phyloP scores from a whole-genome alignment of 2,888 invertebrate species.

The Cryptosula pallasiana region DNA sequence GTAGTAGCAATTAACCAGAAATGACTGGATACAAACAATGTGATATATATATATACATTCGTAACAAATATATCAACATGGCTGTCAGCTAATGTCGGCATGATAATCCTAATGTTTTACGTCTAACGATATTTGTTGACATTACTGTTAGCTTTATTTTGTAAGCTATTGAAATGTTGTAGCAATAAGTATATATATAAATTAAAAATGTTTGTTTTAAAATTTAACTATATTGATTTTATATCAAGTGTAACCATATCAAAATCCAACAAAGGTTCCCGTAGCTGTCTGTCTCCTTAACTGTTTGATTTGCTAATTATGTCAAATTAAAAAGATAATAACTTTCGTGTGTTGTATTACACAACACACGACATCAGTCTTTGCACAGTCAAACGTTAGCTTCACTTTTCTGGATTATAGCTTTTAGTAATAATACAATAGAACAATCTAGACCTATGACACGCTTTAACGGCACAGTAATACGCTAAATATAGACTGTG shows the following conservation, averaged over 20 bases:
- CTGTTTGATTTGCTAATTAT: background rate
- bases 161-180: background rate
- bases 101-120: background rate
- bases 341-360: background rate
- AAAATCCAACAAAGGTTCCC: background rate
- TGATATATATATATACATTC: background rate
- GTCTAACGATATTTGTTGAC: background rate
- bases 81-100: background rate
- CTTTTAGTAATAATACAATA: too few species aligned
- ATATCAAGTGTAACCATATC: conserved; percentile 7
- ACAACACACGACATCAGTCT: too few species aligned
- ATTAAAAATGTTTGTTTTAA: background rate
- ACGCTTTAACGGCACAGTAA: too few species aligned
- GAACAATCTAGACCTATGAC: too few species aligned
- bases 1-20: background rate
- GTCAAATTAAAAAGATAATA: conserved; percentile 20
- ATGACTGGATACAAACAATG: background rate
- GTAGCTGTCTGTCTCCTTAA: background rate
- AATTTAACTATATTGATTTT: conserved; percentile 22
- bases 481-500: too few species aligned
- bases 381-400: too few species aligned
- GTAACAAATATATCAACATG: background rate
- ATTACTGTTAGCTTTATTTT: background rate
- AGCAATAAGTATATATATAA: conserved; percentile 14
- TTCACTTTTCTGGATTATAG: too few species aligned